Evolutionary conservation across 2,888 invertebrate species (phyloP), one percentile per base, ranked within the genome.

Genomic region (Emmelina monodactyla): DNA sequence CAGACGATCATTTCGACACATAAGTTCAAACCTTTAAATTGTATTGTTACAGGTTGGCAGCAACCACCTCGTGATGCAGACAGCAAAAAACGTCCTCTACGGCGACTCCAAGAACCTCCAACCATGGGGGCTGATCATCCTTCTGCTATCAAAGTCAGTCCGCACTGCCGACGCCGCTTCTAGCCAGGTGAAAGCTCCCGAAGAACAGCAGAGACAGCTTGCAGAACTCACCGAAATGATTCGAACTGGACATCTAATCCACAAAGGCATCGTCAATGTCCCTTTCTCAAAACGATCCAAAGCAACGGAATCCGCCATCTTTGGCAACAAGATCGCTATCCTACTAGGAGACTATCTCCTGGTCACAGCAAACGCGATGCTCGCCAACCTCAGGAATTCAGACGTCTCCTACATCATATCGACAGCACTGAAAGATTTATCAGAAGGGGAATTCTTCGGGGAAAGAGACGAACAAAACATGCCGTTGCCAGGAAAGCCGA

Each of bases 241-340:
- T 44, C 81, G 92, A 50, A 92, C 92, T 0, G 91, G 92, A 14
- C 89, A 91, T 56, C 71, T 92, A 14, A 88, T 94, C 2, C 94
- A 94, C 55, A 85, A 85, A 61, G 89, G 81, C 0, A 72, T 81
- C 0, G 67, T 80, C 1, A 79, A 81, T 31, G 75, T 80, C 0
- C 72, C 79, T 0, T 70, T 70, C 14, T 79, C 85, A 32, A 76
- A 82, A 32, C 71, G 85, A 31, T 73, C 82, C 0, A 80, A 83
- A 16, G 83, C 84, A 40, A 80, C 83, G 1, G 85, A 86, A 41
- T 89, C 92, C 32, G 88, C 93, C 68, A 87, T 89, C 45, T 91
- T 91, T 57, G 93, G 93, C 0, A 94, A 94, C 53, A 94, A 94
- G 79, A 91, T 94, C 41, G 92, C 93, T 1, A 83, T 94, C 2